These are phyloP conservation scores for Pachliopta kotzebuea DNA, from an alignment of 2,888 invertebrate genomes.

Conservation along the genomic window DNA sequence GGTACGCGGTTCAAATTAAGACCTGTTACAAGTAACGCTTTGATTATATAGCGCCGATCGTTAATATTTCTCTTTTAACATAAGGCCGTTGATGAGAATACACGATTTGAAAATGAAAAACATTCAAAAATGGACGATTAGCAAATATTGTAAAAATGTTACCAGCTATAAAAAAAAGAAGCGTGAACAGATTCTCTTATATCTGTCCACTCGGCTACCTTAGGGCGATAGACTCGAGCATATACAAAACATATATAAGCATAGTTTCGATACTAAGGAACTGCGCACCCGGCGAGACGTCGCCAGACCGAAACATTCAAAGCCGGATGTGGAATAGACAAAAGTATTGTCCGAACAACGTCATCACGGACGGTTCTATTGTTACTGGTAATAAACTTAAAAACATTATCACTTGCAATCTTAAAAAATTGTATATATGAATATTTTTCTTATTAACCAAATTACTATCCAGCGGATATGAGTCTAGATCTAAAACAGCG, in stretches of 20 bases:
- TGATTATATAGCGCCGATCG: slow-evolving; percentile 32
- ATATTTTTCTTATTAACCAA: not conserved
- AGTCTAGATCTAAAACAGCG: not conserved
- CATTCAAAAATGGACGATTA: slow-evolving; percentile 45
- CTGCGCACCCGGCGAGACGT: not conserved
- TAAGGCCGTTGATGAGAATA: slow-evolving; percentile 42
- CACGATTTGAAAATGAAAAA: slow-evolving; percentile 49
- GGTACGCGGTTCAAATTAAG: slow-evolving; percentile 32
- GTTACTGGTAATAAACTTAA: not conserved
- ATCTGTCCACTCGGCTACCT: not conserved
- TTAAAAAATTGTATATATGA: not conserved
- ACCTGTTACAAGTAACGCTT: slow-evolving; percentile 29
- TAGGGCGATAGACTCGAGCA: not conserved
- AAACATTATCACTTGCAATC: slow-evolving; percentile 2
- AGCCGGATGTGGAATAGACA: not conserved
- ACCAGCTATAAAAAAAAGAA: slow-evolving; percentile 43
- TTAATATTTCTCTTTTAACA: slow-evolving; percentile 35
- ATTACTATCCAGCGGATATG: not conserved
- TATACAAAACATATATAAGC: not conserved
- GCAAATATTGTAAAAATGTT: slow-evolving; percentile 49
- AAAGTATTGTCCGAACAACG: slow-evolving; percentile 22
- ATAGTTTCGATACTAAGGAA: not conserved
- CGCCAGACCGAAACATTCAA: not conserved
- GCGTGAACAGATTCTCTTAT: not conserved
- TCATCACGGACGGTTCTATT: slow-evolving; percentile 24